These are phyloP conservation scores for Stenoptilia bipunctidactyla DNA, from an alignment of 2,888 invertebrate genomes.

Conservation along the genomic window DNA sequence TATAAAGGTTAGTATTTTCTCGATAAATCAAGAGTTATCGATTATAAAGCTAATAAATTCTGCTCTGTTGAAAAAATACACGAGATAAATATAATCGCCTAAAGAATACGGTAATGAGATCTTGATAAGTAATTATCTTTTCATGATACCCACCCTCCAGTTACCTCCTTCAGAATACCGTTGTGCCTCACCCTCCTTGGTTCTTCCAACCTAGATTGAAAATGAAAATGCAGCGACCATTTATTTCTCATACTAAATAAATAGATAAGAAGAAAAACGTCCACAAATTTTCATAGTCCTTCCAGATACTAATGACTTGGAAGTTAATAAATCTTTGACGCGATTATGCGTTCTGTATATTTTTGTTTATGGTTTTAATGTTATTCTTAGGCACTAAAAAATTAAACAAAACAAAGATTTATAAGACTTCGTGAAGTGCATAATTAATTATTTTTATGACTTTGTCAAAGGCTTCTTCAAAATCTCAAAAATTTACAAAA, in stretches of 20 bases:
- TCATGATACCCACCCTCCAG: slow-evolving; percentile 65
- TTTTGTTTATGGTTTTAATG: background rate
- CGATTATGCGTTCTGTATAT: background rate
- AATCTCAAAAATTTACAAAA: background rate
- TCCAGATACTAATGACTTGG: slow-evolving; percentile 20
- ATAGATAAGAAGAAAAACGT: slow-evolving; percentile 47
- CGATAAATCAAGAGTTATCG: no score
- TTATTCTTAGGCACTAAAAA: background rate
- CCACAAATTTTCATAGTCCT: slow-evolving; percentile 40
- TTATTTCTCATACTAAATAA: slow-evolving; percentile 39
- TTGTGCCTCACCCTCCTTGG: slow-evolving; percentile 46
- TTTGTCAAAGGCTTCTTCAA: no score
- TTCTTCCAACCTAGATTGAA: slow-evolving; percentile 66
- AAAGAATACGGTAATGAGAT: background rate
- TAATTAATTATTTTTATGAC: no score
- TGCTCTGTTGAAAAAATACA: no score
- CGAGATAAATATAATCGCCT: background rate
- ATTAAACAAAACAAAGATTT: background rate
- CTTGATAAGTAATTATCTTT: slow-evolving; percentile 19
- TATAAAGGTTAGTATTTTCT: background rate
- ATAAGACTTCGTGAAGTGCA: background rate
- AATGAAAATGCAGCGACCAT: slow-evolving; percentile 66
- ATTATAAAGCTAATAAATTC: no score
- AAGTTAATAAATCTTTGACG: slow-evolving; percentile 23
- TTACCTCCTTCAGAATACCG: slow-evolving; percentile 55